phyloP scores from a whole-genome alignment of 1,140 invertebrate species.

The Tetragonula clypearis region DNA sequence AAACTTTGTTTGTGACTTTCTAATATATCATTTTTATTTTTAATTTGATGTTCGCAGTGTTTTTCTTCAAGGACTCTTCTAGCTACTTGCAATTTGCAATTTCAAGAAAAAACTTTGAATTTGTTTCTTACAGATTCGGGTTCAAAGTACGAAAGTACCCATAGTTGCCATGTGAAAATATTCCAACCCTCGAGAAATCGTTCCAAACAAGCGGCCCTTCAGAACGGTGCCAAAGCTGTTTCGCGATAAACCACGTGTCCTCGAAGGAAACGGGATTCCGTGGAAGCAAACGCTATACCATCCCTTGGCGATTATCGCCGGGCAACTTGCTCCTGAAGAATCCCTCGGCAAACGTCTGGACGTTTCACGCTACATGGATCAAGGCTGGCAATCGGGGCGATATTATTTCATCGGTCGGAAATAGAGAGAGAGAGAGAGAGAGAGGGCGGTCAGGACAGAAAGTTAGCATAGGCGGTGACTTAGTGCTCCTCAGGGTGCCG shows the following conservation, averaged over 20 bases:
- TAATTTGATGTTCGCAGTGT: too few relatives aligned
- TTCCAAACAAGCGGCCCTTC: not conserved
- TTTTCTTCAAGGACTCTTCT: too few relatives aligned
- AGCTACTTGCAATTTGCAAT: too few relatives aligned
- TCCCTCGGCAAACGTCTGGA: constrained; percentile 26
- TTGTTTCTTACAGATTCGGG: too few relatives aligned
- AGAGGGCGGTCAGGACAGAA: constrained; percentile 50
- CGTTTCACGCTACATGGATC: constrained; percentile 70
- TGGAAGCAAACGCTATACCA: not conserved
- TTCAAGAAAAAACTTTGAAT: too few relatives aligned
- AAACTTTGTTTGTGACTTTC: too few relatives aligned
- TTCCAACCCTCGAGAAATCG: not conserved
- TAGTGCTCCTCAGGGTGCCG: constrained; percentile 79
- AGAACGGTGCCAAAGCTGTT: not conserved
- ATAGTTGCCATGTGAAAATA: not conserved
- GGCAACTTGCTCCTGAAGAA: constrained; percentile 25
- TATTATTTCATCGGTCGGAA: constrained; percentile 76
- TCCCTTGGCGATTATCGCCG: constrained; percentile 35
- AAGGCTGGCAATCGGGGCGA: constrained; percentile 69
- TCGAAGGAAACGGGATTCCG: not conserved
- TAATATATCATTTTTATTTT: too few relatives aligned
- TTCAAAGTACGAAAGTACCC: not conserved
- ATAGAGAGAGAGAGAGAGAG: constrained; percentile 5
- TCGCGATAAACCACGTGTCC: not conserved
- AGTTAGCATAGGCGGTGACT: constrained; percentile 77